These are phyloP conservation scores for Campylomormyrus tamandua DNA, from an alignment of 2,113 vertebrate species.

Conservation along the genomic window DNA sequence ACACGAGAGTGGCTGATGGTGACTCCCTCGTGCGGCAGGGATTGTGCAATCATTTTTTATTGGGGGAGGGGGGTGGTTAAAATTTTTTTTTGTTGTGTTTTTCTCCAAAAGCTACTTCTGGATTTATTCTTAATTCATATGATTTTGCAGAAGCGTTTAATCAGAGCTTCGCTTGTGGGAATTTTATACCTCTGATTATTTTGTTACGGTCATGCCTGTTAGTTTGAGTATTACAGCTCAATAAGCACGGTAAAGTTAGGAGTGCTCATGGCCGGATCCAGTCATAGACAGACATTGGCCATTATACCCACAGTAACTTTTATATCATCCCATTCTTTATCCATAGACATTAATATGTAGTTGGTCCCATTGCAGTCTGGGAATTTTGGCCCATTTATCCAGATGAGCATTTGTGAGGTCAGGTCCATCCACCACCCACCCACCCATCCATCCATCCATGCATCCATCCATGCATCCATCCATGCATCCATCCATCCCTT, in stretches of 20 bases:
- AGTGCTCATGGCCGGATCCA: background rate
- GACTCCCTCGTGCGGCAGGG: background rate
- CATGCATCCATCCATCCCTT: background rate
- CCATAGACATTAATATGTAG: background rate
- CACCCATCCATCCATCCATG: background rate
- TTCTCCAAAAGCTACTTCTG: background rate
- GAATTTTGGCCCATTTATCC: background rate
- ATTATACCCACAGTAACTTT: background rate
- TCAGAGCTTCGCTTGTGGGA: background rate
- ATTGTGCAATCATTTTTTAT: background rate
- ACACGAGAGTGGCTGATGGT: background rate
- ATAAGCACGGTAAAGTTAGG: background rate
- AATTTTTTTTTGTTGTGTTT: background rate
- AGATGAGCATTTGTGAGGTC: background rate
- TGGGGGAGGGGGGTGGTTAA: background rate
- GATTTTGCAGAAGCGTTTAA: background rate
- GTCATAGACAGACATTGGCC: background rate
- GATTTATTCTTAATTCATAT: background rate
- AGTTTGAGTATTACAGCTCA: background rate
- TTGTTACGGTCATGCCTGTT: background rate
- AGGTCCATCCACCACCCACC: background rate
- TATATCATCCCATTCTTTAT: background rate
- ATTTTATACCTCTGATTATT: background rate
- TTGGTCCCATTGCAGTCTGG: background rate
- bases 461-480: background rate